Conservation (phyloP, 2,797 vertebrate genomes). For the Ciconia nigra region DNA sequence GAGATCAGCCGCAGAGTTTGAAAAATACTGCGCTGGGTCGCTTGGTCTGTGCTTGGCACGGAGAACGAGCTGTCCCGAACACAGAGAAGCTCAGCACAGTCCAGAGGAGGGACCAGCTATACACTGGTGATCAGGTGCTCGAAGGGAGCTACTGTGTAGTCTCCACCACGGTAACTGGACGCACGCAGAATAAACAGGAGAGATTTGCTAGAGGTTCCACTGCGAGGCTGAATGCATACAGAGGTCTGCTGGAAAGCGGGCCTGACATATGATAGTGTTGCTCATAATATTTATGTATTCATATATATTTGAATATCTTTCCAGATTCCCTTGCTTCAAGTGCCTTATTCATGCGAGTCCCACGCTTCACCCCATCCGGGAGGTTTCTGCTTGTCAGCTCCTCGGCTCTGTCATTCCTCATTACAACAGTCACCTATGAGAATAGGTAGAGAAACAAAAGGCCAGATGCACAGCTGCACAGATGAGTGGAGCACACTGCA, state of each 20-base stretch:
- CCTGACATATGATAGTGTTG: not conserved
- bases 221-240: not conserved
- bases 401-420: not conserved
- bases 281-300: not conserved
- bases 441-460: conserved; percentile 59
- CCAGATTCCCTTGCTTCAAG: not conserved
- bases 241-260: not conserved
- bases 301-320: not conserved
- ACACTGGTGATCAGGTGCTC: not conserved
- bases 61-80: not conserved
- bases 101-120: not conserved
- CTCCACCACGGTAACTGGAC: fast-evolving
- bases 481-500: conserved; percentile 33
- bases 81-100: not conserved
- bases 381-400: not conserved
- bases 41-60: not conserved
- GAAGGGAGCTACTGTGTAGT: not conserved
- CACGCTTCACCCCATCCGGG: not conserved
- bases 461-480: conserved; percentile 55
- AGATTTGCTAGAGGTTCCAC: not conserved
- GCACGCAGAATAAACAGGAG: not conserved
- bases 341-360: not conserved
- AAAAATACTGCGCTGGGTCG: not conserved
- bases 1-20: not conserved
- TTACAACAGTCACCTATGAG: conserved; percentile 54